These are phyloP conservation scores for Apeltes quadracus DNA, from an alignment of 2,113 vertebrate genomes.

Conservation along the genomic window DNA sequence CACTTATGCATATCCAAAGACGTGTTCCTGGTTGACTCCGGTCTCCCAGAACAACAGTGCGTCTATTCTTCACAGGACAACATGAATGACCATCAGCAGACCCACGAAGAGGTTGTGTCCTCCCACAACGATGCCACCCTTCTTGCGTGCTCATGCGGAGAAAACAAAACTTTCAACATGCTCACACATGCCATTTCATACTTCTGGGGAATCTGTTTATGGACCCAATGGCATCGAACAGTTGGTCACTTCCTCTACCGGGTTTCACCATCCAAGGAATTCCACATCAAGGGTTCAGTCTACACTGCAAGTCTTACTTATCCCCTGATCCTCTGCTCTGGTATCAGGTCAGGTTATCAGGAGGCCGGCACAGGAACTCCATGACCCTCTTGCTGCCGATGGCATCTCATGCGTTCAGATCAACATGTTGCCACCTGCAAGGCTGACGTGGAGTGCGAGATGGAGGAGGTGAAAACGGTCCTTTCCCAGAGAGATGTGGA, in stretches of 20 bases:
- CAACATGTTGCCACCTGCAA: slow-evolving; percentile 52
- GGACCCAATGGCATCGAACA: not conserved
- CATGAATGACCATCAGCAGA: slow-evolving; percentile 57
- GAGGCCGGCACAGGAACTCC: slow-evolving; percentile 25
- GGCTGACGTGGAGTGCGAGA: slow-evolving; percentile 30
- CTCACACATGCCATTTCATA: slow-evolving; percentile 33
- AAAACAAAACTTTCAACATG: slow-evolving; percentile 36
- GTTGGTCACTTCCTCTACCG: slow-evolving; percentile 6
- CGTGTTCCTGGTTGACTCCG: slow-evolving; percentile 60
- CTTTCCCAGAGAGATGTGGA: slow-evolving; percentile 42
- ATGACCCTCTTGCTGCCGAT: slow-evolving; percentile 18
- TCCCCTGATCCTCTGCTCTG: slow-evolving; percentile 15
- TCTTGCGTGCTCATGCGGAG: slow-evolving; percentile 1
- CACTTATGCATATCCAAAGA: slow-evolving; percentile 35
- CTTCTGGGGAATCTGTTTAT: slow-evolving; percentile 12
- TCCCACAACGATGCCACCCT: slow-evolving; percentile 29
- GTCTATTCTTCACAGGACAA: slow-evolving; percentile 65
- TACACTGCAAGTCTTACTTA: slow-evolving; percentile 7
- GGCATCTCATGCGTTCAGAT: slow-evolving; percentile 48
- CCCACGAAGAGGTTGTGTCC: slow-evolving; percentile 59
- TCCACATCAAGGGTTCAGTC: slow-evolving; percentile 16
- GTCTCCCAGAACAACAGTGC: slow-evolving; percentile 54
- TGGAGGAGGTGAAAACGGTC: slow-evolving; percentile 4
- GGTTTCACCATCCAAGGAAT: not conserved
- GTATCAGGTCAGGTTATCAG: slow-evolving; percentile 19